phyloP scores from a whole-genome alignment of 2,797 vertebrate genomes.

The Cyprinella venusta region DNA sequence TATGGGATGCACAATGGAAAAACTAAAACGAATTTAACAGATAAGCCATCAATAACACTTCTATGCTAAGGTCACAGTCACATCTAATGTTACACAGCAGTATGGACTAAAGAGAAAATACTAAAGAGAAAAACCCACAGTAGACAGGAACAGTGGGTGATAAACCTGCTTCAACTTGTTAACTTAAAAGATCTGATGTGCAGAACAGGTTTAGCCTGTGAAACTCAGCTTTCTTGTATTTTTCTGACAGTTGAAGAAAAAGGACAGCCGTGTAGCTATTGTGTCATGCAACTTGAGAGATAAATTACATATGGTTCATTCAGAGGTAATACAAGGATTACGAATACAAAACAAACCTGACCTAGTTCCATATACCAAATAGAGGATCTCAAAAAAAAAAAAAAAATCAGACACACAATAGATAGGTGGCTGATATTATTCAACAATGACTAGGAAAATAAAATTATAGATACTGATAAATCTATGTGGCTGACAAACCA shows the following conservation, averaged over 20 bases:
- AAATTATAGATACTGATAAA: not conserved
- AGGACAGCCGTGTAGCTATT: conserved; percentile 16
- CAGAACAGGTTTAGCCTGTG: conserved; percentile 47
- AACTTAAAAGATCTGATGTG: conserved; percentile 1
- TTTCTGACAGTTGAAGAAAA: conserved; percentile 32
- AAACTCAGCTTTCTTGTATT: conserved; percentile 36
- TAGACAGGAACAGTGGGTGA: not conserved
- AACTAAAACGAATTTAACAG: not conserved
- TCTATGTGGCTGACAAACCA: not conserved
- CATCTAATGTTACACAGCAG: not conserved
- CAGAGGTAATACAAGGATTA: conserved; percentile 25
- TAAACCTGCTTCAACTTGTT: conserved; percentile 42
- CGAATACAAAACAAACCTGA: conserved; percentile 6
- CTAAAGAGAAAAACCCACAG: not conserved
- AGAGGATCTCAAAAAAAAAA: not conserved
- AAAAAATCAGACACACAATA: not conserved
- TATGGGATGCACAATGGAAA: not conserved
- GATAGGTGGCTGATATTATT: not conserved
- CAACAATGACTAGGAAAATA: not conserved
- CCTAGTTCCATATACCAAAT: not conserved
- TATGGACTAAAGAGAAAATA: too few species aligned
- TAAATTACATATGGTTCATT: conserved; percentile 28
- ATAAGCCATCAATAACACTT: not conserved
- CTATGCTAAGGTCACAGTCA: not conserved
- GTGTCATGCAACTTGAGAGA: not conserved